These are phyloP conservation scores for Dermatemys mawii DNA, from an alignment of 2,113 vertebrate species.

Conservation along the genomic window DNA sequence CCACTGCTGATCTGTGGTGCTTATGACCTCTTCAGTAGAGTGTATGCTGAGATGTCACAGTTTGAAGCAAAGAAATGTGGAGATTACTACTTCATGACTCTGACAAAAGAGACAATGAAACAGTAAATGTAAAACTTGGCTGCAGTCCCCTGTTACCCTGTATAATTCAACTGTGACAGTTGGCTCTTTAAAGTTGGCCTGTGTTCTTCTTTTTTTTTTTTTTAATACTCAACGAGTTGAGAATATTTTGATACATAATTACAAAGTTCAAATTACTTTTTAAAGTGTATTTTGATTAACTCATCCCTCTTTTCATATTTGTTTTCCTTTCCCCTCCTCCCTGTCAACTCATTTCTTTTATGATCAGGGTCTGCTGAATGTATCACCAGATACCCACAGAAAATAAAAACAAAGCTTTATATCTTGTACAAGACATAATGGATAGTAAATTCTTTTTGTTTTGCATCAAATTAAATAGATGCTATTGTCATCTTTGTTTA, in stretches of 20 bases:
- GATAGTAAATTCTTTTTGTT: not conserved
- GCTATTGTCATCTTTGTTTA: not conserved
- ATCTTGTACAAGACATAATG: not conserved
- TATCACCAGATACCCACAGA: not conserved
- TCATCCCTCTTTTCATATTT: not conserved
- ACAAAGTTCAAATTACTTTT: not conserved
- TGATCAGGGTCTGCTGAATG: not conserved
- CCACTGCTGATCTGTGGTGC: not conserved
- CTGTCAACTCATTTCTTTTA: not conserved
- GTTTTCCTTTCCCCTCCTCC: not conserved
- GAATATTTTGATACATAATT: not conserved
- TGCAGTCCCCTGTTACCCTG: not conserved
- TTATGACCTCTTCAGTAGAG: not conserved
- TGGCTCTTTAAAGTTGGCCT: not conserved
- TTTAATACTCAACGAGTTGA: not conserved
- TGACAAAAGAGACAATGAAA: not conserved
- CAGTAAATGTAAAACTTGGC: not conserved
- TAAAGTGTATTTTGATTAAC: not conserved
- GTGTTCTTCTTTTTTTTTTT: not conserved
- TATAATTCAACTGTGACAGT: not conserved
- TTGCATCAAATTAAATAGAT: not conserved
- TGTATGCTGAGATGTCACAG: not conserved
- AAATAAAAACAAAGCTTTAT: not conserved
- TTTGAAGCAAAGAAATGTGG: not conserved
- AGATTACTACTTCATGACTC: not conserved